Conservation (phyloP, 2,797 vertebrate species). For the Cryptoblepharus egeriae region DNA sequence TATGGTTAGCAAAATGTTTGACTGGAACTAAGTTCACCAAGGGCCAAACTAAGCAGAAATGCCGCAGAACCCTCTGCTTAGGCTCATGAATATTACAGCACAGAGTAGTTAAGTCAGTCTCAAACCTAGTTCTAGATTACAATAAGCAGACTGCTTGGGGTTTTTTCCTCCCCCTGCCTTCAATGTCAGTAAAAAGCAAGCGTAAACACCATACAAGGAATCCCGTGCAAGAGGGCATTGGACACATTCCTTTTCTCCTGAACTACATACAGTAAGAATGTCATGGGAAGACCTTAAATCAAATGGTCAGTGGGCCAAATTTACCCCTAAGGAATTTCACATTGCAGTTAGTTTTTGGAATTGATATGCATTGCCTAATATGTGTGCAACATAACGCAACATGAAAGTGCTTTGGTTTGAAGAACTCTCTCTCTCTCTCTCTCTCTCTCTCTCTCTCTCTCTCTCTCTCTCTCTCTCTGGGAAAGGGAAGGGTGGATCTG, state of each 20-base stretch:
- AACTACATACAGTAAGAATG: slow-evolving; percentile 50
- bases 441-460: too few species aligned
- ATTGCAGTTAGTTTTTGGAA: background rate
- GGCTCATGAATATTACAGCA: slow-evolving; percentile 53
- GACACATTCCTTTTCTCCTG: slow-evolving; percentile 59
- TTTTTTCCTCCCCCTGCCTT: slow-evolving; percentile 27
- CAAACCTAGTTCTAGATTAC: slow-evolving; percentile 53
- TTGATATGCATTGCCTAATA: too few species aligned
- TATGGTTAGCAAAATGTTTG: slow-evolving; percentile 80
- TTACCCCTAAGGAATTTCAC: background rate
- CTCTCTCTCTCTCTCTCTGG: too few species aligned
- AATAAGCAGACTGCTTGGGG: slow-evolving; percentile 58
- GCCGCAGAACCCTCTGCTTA: slow-evolving; percentile 74
- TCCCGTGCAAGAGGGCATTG: slow-evolving; percentile 31
- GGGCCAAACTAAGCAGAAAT: slow-evolving; percentile 72
- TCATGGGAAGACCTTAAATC: slow-evolving; percentile 40
- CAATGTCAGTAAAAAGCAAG: slow-evolving; percentile 36
- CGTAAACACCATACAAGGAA: slow-evolving; percentile 59
- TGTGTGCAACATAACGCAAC: too few species aligned
- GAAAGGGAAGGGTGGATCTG: too few species aligned
- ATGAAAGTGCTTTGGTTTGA: too few species aligned
- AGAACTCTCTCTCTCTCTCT: too few species aligned
- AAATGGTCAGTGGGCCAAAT: background rate
- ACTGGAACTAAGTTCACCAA: slow-evolving; percentile 52
- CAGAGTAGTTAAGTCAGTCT: slow-evolving; percentile 29